Percentiles rank a stretch among this genome's conserved stretches.
phyloP scores from a whole-genome alignment of 2,797 vertebrate genomes.

The Kryptopterus vitreolus region DNA sequence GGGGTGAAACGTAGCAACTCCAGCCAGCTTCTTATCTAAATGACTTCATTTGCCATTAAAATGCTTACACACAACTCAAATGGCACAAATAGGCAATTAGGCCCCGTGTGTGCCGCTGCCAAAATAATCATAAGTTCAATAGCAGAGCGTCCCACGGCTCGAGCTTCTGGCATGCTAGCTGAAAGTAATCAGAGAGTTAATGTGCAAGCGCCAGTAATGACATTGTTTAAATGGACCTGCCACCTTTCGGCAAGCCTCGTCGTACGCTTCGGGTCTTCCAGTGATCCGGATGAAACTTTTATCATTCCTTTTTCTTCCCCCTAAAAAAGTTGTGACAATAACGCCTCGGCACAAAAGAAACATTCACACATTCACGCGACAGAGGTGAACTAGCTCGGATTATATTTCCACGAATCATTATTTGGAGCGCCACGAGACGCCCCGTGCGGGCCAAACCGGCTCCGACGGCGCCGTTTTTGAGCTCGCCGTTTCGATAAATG shows the following conservation, averaged over 20 bases:
- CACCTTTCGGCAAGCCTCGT: conserved; percentile 11
- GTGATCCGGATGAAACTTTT: background rate
- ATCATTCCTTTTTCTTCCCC: background rate
- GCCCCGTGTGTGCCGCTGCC: conserved; percentile 16
- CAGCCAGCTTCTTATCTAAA: conserved; percentile 40
- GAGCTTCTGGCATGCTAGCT: conserved; percentile 26
- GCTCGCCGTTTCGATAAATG: no score
- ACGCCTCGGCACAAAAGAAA: conserved; percentile 13
- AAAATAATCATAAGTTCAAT: conserved; percentile 42
- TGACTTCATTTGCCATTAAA: conserved; percentile 41
- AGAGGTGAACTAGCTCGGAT: background rate
- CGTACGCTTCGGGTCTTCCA: background rate
- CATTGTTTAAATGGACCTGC: conserved; percentile 44
- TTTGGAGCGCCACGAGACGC: no score
- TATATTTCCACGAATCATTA: conserved; percentile 14
- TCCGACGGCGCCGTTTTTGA: no score
- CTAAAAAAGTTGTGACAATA: background rate
- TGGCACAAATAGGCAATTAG: conserved; percentile 42
- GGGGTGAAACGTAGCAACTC: background rate
- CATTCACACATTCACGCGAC: conserved; percentile 2
- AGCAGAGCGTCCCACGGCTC: conserved; percentile 30
- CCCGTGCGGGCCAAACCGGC: no score
- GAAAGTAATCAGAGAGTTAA: conserved; percentile 42
- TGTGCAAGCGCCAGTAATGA: conserved; percentile 39
- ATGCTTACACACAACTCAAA: conserved; percentile 46